phyloP scores from a whole-genome alignment of 2,113 vertebrate genomes.

The Pangasianodon hypophthalmus region DNA sequence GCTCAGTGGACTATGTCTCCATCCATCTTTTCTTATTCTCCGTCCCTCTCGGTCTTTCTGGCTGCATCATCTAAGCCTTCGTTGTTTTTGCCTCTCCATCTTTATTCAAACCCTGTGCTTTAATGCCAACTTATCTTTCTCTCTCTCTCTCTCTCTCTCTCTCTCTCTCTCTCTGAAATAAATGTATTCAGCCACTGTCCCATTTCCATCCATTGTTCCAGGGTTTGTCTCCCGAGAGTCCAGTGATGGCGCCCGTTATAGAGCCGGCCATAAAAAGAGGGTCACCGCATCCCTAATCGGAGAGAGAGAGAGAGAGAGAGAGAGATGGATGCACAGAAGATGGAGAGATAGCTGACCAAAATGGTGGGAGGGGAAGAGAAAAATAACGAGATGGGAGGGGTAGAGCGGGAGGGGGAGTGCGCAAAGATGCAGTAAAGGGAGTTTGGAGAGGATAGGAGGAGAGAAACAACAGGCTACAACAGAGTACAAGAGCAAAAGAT shows the following conservation, averaged over 20 bases:
- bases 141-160: slow-evolving; percentile 34
- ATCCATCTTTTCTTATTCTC: slow-evolving; percentile 49
- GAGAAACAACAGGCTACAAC: slow-evolving; percentile 15
- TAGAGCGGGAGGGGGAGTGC: not conserved
- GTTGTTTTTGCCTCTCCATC: slow-evolving; percentile 49
- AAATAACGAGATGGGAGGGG: slow-evolving; percentile 23
- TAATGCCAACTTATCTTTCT: slow-evolving; percentile 1
- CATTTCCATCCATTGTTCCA: slow-evolving; percentile 69
- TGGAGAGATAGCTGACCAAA: slow-evolving; percentile 13
- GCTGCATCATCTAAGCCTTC: slow-evolving; percentile 7
- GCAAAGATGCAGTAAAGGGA: not conserved
- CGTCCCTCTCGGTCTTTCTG: slow-evolving; percentile 15
- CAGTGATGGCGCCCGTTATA: slow-evolving; percentile 43
- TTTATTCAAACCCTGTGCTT: slow-evolving; percentile 2
- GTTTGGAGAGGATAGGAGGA: not conserved
- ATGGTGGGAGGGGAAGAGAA: slow-evolving; percentile 9
- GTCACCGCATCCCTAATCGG: slow-evolving; percentile 58
- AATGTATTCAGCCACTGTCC: slow-evolving; percentile 71
- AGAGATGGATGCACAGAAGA: not conserved
- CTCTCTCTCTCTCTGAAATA: slow-evolving; percentile 40
- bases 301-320: slow-evolving; percentile 19
- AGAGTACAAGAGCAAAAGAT: not conserved
- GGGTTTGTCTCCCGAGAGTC: slow-evolving; percentile 53
- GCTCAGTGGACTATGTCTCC: slow-evolving; percentile 47
- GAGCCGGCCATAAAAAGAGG: slow-evolving; percentile 56